Percentiles rank a stretch among this genome's conserved stretches.
These are phyloP conservation scores for Lycaon pictus DNA, from an alignment of 2,113 vertebrate genomes.

Conservation along the genomic window DNA sequence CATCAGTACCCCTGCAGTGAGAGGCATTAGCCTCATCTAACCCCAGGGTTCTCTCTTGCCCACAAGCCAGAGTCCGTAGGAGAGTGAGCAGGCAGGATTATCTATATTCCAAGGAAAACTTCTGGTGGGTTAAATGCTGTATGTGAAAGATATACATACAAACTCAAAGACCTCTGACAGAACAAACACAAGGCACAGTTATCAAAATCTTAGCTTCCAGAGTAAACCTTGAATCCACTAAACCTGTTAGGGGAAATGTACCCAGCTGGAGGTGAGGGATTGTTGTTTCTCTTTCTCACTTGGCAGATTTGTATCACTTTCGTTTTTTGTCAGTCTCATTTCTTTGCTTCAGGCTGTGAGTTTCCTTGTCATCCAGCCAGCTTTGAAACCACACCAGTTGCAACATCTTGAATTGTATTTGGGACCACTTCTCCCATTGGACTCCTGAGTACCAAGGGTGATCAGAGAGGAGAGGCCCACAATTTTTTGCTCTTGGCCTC, in stretches of 20 bases:
- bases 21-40: background rate
- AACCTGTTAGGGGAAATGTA: background rate
- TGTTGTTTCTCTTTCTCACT: slow-evolving; percentile 53
- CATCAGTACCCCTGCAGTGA: background rate
- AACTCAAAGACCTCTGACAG: background rate
- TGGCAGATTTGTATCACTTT: slow-evolving; percentile 60
- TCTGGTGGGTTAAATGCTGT: background rate
- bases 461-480: background rate
- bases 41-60: background rate
- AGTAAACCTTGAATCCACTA: background rate
- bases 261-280: background rate
- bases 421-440: background rate
- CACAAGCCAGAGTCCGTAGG: background rate
- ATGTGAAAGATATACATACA: background rate
- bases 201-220: background rate
- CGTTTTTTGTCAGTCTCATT: background rate
- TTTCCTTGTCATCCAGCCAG: slow-evolving; percentile 33
- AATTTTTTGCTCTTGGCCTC: background rate
- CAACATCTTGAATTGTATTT: background rate
- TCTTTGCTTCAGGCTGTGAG: background rate
- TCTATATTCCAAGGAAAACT: background rate
- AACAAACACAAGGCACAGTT: background rate
- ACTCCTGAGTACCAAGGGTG: background rate
- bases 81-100: background rate
- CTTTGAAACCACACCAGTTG: background rate